phyloP scores from a whole-genome alignment of 2,888 invertebrate genomes.

The Eugnorisma glareosa region DNA sequence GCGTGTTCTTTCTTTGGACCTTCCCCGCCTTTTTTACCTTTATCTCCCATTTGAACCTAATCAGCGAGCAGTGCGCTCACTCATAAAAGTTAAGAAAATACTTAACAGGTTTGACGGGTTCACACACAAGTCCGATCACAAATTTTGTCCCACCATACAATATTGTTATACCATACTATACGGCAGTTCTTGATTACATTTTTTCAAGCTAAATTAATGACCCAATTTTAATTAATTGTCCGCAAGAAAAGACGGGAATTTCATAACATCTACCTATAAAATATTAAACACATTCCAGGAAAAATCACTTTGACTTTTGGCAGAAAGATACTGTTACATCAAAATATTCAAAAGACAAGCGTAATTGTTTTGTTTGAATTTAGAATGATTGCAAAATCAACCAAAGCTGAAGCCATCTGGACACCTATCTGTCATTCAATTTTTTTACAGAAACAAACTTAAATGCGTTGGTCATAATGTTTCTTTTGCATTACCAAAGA shows the following conservation, averaged over 20 bases:
- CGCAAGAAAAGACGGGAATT: conserved; percentile 5
- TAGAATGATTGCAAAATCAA: conserved; percentile 29
- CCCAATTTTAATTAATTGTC: not conserved
- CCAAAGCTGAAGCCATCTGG: not conserved
- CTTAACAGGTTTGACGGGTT: not conserved
- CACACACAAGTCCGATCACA: not conserved
- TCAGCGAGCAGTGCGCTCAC: not conserved
- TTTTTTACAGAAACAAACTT: not conserved
- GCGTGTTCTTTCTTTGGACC: not conserved
- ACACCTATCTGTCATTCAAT: not conserved
- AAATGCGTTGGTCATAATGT: not conserved
- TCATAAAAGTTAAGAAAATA: not conserved
- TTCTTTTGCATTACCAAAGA: not conserved
- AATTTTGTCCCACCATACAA: not conserved
- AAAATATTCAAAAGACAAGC: conserved; percentile 40
- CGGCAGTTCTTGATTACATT: conserved; percentile 7
- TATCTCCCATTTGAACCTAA: conserved; percentile 29
- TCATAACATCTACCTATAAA: not conserved
- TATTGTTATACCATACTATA: too few relatives aligned
- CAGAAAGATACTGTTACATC: not conserved
- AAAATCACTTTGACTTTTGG: conserved; percentile 43
- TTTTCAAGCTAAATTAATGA: not conserved
- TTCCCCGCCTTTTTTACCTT: not conserved
- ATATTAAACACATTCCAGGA: not conserved
- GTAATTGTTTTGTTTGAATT: conserved; percentile 41